These are phyloP conservation scores for Andrena camellia DNA, from an alignment of 2,888 invertebrate genomes.

Conservation along the genomic window DNA sequence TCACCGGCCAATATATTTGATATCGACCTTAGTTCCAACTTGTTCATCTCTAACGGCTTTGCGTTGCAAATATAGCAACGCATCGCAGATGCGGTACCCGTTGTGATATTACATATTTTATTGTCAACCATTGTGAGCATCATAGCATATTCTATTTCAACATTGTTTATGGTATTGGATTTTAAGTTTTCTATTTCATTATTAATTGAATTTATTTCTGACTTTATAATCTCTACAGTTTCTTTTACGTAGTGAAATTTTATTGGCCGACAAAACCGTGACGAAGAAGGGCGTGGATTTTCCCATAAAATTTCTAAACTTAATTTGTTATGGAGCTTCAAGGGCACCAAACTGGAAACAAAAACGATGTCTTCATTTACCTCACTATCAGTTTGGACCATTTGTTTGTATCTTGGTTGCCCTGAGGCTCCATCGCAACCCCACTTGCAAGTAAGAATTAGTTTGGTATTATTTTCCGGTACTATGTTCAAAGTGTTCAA, in stretches of 20 bases:
- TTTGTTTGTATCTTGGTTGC: slow-evolving; percentile 18
- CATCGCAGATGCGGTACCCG: too few relatives aligned
- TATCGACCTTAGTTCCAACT: too few relatives aligned
- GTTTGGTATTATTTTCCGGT: background rate
- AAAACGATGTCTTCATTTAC: background rate
- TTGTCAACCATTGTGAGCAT: slow-evolving; percentile 13
- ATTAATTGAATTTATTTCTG: background rate
- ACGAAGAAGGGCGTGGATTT: too few relatives aligned
- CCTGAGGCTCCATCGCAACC: background rate
- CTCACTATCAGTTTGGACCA: background rate
- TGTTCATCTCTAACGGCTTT: too few relatives aligned
- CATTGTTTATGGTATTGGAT: background rate
- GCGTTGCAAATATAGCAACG: too few relatives aligned
- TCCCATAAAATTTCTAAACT: too few relatives aligned
- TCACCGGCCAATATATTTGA: too few relatives aligned
- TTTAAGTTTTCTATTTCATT: slow-evolving; percentile 7
- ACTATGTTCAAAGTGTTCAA: background rate
- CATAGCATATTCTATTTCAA: background rate
- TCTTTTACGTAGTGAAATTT: slow-evolving; percentile 5
- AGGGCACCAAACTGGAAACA: slow-evolving; percentile 11
- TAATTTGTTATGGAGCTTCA: slow-evolving; percentile 3
- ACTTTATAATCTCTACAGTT: background rate
- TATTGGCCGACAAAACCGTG: background rate
- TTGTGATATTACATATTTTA: slow-evolving; percentile 3
- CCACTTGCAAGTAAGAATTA: slow-evolving; percentile 12